Evolutionary conservation across 1,140 invertebrate species (phyloP), one percentile per base, ranked within the genome.

Genomic region (Psix sp.): DNA sequence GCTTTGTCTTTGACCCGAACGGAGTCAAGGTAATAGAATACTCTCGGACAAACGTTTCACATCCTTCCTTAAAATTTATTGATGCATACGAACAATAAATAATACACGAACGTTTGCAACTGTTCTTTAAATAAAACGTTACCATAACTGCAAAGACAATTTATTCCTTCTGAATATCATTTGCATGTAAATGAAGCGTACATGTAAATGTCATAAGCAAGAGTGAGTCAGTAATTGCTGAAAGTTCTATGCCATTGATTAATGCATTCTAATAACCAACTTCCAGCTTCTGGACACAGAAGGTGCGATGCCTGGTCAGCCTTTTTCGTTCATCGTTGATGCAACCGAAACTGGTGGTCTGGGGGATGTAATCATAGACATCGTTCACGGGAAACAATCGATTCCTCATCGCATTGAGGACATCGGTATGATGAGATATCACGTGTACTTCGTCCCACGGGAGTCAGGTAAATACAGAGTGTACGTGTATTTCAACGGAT

Each of bases 1-100:
- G 98, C 81, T 95, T 97, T 81, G 97, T 99, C 0, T 99, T 97
- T 78, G 97, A 99, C 87, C 94, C 97, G 0, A 93, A 95, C 66
- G 94, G 95, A 10, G 93, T 98, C 10, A 92, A 93, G 59, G 92
- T 96, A 66, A 29, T n/a, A n/a, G n/a, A n/a, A n/a, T n/a, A n/a
- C n/a, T n/a, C n/a, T n/a, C n/a, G n/a, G n/a, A n/a, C n/a, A n/a
- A n/a, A n/a, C n/a, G n/a, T n/a, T n/a, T n/a, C n/a, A n/a, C n/a
- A n/a, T n/a, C n/a, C n/a, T n/a, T n/a, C n/a, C n/a, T n/a, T n/a
- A n/a, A n/a, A n/a, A n/a, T n/a, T n/a, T n/a, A n/a, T n/a, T n/a
- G n/a, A n/a, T n/a, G n/a, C n/a, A n/a, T n/a, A n/a, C n/a, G n/a
- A n/a, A n/a, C n/a, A n/a, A n/a, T n/a, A n/a, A n/a, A n/a, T n/a